Conservation (phyloP, 2,797 vertebrate genomes). For the Hapalemur alaotrensis region DNA sequence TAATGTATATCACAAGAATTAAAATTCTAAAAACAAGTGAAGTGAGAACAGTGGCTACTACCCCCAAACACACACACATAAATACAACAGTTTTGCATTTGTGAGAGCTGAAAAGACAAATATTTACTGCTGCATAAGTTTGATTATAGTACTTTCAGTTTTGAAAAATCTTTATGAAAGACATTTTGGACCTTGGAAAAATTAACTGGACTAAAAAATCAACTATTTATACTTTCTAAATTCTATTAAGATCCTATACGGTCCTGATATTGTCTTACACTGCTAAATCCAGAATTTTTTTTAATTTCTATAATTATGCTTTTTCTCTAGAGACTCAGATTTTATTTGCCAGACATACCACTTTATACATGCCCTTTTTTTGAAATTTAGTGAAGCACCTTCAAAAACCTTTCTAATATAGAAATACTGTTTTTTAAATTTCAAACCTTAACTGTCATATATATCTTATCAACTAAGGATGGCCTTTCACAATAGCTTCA, state of each 20-base stretch:
- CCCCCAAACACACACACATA: neutral
- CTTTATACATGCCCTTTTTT: neutral
- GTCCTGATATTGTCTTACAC: neutral
- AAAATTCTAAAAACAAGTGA: neutral
- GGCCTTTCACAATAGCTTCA: neutral
- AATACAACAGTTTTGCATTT: neutral
- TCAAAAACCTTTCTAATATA: slow-evolving; percentile 1
- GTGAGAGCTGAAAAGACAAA: neutral
- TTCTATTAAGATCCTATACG: neutral
- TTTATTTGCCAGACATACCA: neutral
- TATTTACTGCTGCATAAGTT: neutral
- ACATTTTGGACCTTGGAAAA: slow-evolving; percentile 9
- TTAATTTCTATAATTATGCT: neutral
- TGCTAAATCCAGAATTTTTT: neutral
- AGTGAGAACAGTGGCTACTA: neutral
- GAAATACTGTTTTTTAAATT: neutral
- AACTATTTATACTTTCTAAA: neutral
- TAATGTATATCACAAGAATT: neutral
- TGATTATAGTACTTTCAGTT: slow-evolving; percentile 2
- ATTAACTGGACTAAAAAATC: slow-evolving; percentile 17
- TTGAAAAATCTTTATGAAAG: slow-evolving; percentile 28
- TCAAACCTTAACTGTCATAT: neutral
- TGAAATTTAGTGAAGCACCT: neutral
- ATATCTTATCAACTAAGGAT: neutral
- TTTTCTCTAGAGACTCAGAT: neutral